Evolutionary conservation across 2,888 invertebrate species (phyloP).

Genomic region (Glyphotaelius pellucidus): DNA sequence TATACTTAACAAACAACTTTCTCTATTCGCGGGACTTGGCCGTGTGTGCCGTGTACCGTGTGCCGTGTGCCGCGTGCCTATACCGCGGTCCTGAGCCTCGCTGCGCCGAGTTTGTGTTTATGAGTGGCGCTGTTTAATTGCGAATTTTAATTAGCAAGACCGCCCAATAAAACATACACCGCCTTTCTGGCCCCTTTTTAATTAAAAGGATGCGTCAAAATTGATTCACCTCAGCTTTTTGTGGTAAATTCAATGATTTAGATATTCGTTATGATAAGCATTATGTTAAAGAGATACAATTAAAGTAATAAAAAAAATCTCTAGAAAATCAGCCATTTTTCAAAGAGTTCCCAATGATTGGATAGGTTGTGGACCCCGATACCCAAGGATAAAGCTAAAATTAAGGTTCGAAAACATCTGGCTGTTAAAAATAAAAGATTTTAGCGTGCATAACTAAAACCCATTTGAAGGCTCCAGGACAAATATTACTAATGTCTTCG

Average conservation of each 20-base stretch:
- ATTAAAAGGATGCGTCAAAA: neutral
- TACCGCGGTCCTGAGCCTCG: too few species aligned
- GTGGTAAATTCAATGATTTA: neutral
- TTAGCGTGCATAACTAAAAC: too few species aligned
- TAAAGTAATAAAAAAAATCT: too few species aligned
- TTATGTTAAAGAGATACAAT: neutral
- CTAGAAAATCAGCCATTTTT: too few species aligned
- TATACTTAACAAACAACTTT: constrained; percentile 49
- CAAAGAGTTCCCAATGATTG: too few species aligned
- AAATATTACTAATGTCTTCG: too few species aligned
- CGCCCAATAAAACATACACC: neutral
- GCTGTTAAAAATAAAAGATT: too few species aligned
- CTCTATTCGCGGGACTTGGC: constrained; percentile 49
- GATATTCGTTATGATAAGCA: neutral
- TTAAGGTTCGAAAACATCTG: too few species aligned
- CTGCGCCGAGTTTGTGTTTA: constrained; percentile 6
- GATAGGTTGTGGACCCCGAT: too few species aligned
- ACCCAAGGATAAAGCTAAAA: too few species aligned
- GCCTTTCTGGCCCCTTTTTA: neutral
- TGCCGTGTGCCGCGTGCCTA: neutral
- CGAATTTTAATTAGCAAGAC: constrained; percentile 32
- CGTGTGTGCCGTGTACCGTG: constrained; percentile 3
- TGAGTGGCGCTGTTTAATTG: constrained; percentile 44
- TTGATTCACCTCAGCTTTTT: neutral
- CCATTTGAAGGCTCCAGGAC: too few species aligned